Evolutionary conservation across 2,888 invertebrate genomes (phyloP).

Genomic region (Macropis europaea): DNA sequence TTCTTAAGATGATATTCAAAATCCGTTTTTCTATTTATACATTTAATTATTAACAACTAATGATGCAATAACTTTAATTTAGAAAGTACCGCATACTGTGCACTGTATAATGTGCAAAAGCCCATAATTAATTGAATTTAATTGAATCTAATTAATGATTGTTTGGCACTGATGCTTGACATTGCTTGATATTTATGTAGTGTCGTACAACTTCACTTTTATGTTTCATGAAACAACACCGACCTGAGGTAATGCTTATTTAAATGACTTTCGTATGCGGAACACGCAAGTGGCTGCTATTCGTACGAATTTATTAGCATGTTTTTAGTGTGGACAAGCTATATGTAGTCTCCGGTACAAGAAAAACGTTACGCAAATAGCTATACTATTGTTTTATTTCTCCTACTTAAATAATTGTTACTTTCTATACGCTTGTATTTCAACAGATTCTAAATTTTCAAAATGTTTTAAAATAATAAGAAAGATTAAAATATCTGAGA

Average conservation of each 20-base stretch:
- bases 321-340: slow-evolving; percentile 16
- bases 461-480: too few species aligned
- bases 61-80: too few species aligned
- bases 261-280: slow-evolving; percentile 53
- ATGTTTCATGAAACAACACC: slow-evolving; percentile 28
- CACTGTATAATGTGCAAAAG: background rate
- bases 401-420: background rate
- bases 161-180: slow-evolving; percentile 29
- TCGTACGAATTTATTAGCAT: slow-evolving; percentile 58
- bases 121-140: background rate
- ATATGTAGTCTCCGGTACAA: background rate
- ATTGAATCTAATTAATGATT: slow-evolving; percentile 13
- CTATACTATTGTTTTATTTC: background rate
- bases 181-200: slow-evolving; percentile 18
- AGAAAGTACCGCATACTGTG: too few species aligned
- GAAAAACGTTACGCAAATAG: background rate
- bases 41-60: too few species aligned
- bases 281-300: slow-evolving; percentile 37
- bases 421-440: background rate
- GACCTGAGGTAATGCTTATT: slow-evolving; percentile 44
- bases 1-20: too few species aligned
- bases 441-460: background rate
- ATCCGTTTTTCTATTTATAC: too few species aligned
- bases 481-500: too few species aligned
- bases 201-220: slow-evolving; percentile 32